A percentile compares a stretch with the other conserved stretches of the same genome.
Evolutionary conservation across 2,113 vertebrate species (phyloP).

Genomic region (Variabilichromis moorii): DNA sequence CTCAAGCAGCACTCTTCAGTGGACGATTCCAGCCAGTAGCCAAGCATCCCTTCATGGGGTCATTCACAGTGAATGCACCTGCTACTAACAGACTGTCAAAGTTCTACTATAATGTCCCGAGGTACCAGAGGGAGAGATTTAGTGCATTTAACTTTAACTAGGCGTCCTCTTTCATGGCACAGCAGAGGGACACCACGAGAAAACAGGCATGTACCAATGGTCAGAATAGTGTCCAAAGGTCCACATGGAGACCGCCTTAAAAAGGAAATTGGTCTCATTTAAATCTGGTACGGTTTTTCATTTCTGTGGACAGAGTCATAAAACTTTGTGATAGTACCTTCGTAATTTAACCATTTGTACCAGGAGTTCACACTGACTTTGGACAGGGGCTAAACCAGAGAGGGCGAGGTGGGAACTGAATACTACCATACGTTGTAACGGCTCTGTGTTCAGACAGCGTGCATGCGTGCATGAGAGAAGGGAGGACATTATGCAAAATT

Average conservation of each 20-base stretch:
- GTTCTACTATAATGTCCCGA: not conserved
- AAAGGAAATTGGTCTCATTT: not conserved
- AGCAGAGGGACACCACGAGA: not conserved
- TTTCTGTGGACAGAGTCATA: not conserved
- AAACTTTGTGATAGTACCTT: not conserved
- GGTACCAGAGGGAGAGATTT: not conserved
- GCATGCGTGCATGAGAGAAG: constrained; percentile 65
- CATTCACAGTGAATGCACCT: not conserved
- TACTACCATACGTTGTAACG: constrained; percentile 64
- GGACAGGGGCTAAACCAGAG: constrained; percentile 60
- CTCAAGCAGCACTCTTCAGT: not conserved
- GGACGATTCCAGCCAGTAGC: not conserved
- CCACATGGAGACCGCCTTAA: not conserved
- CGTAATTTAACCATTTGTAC: constrained; percentile 3
- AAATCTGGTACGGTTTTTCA: not conserved
- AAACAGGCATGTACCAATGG: not conserved
- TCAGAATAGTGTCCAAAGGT: not conserved
- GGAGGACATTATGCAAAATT: constrained; percentile 54
- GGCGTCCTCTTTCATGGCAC: not conserved
- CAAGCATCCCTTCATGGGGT: not conserved
- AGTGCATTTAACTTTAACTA: not conserved
- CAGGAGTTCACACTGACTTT: constrained; percentile 42
- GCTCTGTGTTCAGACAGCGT: constrained; percentile 61
- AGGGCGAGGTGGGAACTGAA: constrained; percentile 55
- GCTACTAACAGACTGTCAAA: not conserved